These are phyloP conservation scores for Acronicta psi DNA, from an alignment of 2,888 invertebrate genomes.

Conservation along the genomic window DNA sequence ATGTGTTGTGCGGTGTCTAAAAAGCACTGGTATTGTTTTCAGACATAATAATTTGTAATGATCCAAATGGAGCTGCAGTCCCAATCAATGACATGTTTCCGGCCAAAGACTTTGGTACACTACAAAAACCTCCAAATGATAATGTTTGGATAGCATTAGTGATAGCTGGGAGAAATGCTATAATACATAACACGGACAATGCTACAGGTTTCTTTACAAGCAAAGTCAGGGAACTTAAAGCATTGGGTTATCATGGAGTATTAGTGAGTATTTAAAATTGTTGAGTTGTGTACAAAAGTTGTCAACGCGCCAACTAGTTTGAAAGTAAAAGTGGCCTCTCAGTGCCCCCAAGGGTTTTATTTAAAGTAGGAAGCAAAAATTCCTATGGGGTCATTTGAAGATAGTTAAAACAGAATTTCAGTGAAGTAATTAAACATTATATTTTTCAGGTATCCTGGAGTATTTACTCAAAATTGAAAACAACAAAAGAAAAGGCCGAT, in stretches of 20 bases:
- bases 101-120: constrained; percentile 82
- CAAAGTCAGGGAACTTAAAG: constrained; percentile 90
- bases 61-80: constrained; percentile 83
- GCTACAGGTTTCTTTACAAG: constrained; percentile 89
- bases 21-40: constrained; percentile 56
- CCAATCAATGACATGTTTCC: constrained; percentile 83
- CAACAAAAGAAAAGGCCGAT: constrained; percentile 67
- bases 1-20: neutral
- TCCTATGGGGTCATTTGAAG: no score
- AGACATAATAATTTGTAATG: constrained; percentile 90
- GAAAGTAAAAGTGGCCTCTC: no score
- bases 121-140: constrained; percentile 70
- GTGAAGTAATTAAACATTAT: constrained; percentile 1
- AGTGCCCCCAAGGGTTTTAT: no score
- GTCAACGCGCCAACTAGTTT: no score
- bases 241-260: constrained; percentile 89
- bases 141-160: constrained; percentile 89
- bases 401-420: no score
- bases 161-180: constrained; percentile 90
- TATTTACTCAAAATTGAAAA: constrained; percentile 76
- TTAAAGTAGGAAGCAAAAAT: no score
- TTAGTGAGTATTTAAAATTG: constrained; percentile 83
- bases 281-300: neutral
- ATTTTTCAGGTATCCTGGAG: constrained; percentile 87
- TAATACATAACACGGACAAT: constrained; percentile 82